A percentile compares a stretch with the other conserved stretches of the same genome.
These are phyloP conservation scores for Pituophis catenifer DNA, from an alignment of 2,113 vertebrate species.

Conservation along the genomic window DNA sequence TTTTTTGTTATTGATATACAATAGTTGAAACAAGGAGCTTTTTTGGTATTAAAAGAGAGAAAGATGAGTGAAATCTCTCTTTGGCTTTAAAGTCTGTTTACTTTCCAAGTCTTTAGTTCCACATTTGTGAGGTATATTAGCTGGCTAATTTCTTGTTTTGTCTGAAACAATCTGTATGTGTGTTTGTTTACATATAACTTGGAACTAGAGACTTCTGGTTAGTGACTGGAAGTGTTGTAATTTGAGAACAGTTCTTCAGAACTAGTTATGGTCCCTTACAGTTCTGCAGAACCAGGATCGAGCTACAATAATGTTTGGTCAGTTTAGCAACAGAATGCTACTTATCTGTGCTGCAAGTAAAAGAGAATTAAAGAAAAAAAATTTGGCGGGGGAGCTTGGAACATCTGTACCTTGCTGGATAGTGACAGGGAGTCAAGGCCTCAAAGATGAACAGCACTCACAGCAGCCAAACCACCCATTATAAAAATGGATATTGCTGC, in stretches of 20 bases:
- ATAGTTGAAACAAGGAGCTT: neutral
- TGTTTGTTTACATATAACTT: neutral
- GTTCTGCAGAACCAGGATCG: neutral
- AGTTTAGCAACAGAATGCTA: neutral
- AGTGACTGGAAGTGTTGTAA: no score
- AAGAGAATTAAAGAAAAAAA: neutral
- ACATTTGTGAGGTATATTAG: neutral
- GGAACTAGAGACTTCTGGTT: neutral
- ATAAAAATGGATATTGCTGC: neutral
- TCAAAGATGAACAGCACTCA: neutral
- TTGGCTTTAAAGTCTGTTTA: neutral
- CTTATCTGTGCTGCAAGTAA: neutral
- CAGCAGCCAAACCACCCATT: neutral
- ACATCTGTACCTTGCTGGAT: neutral
- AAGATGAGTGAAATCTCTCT: neutral
- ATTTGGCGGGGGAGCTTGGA: neutral
- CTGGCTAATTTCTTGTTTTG: neutral
- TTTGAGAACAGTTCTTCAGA: neutral
- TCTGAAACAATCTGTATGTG: neutral
- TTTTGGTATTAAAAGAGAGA: neutral
- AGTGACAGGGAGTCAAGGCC: neutral
- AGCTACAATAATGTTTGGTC: no score
- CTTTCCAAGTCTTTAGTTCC: neutral
- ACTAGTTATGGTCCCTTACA: neutral
- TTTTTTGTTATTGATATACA: neutral